Conservation (phyloP, 1,140 invertebrate genomes). For the Bombus sibiricus region DNA sequence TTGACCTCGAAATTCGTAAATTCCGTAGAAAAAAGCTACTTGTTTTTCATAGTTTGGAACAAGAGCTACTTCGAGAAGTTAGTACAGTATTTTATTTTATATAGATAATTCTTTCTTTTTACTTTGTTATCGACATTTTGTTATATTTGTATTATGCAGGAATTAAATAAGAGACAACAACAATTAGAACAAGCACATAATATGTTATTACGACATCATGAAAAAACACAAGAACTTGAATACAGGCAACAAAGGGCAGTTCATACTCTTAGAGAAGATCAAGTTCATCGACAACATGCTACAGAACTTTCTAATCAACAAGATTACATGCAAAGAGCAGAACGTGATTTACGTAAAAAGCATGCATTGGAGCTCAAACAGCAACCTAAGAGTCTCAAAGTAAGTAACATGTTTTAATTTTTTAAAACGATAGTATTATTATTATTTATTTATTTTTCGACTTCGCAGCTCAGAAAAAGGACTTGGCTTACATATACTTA, state of each 20-base stretch:
- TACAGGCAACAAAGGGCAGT: conserved; percentile 97
- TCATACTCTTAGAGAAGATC: conserved; percentile 95
- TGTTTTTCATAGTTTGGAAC: conserved; percentile 93
- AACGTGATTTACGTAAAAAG: conserved; percentile 97
- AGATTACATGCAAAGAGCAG: conserved; percentile 97
- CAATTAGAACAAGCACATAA: conserved; percentile 97
- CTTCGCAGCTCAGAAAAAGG: too few species aligned
- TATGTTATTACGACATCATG: conserved; percentile 98
- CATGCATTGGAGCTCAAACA: conserved; percentile 98
- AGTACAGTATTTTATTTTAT: conserved; percentile 58
- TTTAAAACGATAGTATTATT: not conserved
- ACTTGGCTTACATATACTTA: too few species aligned
- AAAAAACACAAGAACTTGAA: conserved; percentile 98
- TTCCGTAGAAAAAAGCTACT: conserved; percentile 96
- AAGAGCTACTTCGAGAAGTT: conserved; percentile 95
- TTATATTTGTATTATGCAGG: conserved; percentile 83
- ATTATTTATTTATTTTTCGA: too few species aligned
- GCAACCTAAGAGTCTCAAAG: conserved; percentile 99
- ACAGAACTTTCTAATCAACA: conserved; percentile 98
- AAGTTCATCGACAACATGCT: conserved; percentile 94
- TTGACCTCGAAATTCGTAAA: conserved; percentile 96
- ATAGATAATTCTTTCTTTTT: not conserved
- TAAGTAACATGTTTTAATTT: conserved; percentile 76
- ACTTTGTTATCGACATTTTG: not conserved
- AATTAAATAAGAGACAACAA: conserved; percentile 96